Evolutionary conservation across 1,140 invertebrate genomes (phyloP), one percentile per base, ranked within the genome.

Genomic region (Brachionus calyciflorus): DNA sequence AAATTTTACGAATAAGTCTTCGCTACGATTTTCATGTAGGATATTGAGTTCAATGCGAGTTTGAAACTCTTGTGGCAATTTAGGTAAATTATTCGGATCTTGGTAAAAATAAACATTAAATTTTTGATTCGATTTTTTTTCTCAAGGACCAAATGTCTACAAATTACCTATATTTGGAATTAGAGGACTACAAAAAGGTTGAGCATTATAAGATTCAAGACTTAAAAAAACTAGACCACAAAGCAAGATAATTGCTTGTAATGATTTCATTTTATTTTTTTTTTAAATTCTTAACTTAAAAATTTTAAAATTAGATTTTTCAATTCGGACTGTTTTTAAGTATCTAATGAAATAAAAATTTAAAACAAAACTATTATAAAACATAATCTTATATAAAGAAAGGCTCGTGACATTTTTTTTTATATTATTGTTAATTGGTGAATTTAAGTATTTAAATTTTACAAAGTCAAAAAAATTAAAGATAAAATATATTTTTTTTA

Each of bases 81-180:
- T 73, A 12, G 69, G 69, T 17, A 73, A 41, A 19, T 73, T 19
- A 21, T n/a, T 37, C 3, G 69, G 48, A 73, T 73, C 69, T 51
- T 40, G 19, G 26, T n/a, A n/a, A 24, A 10, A 70, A 30, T 28
- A 48, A 33, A n/a, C 44, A 46, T 21, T 0, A 0, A 0, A 24
- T 12, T 46, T 70, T 60, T 37, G n/a, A 4, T 33, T 60, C 55
- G 9, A n/a, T 17, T 26, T 26, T 28, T 55, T 55, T 1, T 9
- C 14, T n/a, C n/a, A n/a, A n/a, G n/a, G n/a, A 14, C 44, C n/a
- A 46, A 46, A 14, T 5, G 9, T 14, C 3, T 46, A 46, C 5
- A 7, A 5, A 46, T 60, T 65, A 65, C 60, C 60, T 17, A 65
- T 65, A 24, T 44, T 65, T 21, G 60, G 40, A 3, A 24, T 9